These are phyloP conservation scores for Lasioglossum morio DNA, from an alignment of 2,888 invertebrate genomes.

Conservation along the genomic window DNA sequence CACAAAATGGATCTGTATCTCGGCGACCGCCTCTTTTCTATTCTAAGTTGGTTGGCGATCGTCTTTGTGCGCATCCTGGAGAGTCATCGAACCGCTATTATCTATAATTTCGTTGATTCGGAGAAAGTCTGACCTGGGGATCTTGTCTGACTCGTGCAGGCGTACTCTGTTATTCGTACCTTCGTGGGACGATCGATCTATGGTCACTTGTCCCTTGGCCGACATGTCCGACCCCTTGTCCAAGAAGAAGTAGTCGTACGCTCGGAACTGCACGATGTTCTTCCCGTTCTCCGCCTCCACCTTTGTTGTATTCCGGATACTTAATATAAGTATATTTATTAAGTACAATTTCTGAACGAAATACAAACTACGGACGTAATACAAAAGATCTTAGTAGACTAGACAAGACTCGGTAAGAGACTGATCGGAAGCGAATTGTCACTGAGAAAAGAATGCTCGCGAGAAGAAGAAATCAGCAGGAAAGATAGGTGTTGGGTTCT, in stretches of 20 bases:
- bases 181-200: conserved; percentile 75
- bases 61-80: conserved; percentile 4
- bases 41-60: not conserved
- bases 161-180: conserved; percentile 62
- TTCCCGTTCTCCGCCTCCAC: conserved; percentile 46
- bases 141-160: conserved; percentile 37
- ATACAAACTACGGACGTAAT: too few relatives aligned
- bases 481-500: too few relatives aligned
- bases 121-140: conserved; percentile 40
- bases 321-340: too few relatives aligned
- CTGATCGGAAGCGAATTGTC: too few relatives aligned
- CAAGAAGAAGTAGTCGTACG: conserved; percentile 67
- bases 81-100: conserved; percentile 37
- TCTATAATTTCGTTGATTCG: conserved; percentile 54
- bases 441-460: too few relatives aligned
- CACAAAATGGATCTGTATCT: not conserved
- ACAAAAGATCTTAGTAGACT: too few relatives aligned
- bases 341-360: too few relatives aligned
- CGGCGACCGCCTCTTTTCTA: not conserved
- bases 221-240: conserved; percentile 64
- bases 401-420: too few relatives aligned
- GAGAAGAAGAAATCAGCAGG: too few relatives aligned
- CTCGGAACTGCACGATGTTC: conserved; percentile 66
- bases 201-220: conserved; percentile 67
- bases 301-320: too few relatives aligned